Conservation (phyloP, 2,797 vertebrate species). For the Peromyscus attwateri region DNA sequence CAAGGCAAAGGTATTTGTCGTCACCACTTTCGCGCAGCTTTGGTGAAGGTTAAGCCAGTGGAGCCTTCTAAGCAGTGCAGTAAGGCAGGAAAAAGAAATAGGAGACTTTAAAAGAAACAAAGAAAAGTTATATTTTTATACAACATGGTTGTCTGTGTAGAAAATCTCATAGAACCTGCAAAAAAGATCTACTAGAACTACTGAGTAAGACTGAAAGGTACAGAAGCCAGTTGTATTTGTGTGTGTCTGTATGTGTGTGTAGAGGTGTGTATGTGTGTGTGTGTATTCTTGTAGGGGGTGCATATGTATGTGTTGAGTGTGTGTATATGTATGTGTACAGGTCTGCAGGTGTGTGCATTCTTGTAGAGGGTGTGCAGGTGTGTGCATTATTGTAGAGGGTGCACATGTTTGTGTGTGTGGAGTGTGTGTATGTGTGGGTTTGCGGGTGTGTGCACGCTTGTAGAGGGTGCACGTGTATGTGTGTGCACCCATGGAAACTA, state of each 20-base stretch:
- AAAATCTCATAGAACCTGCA: background rate
- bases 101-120: conserved; percentile 32
- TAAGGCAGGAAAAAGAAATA: conserved; percentile 5
- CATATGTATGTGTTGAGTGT: background rate
- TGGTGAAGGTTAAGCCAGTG: background rate
- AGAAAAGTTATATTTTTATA: background rate
- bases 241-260: background rate
- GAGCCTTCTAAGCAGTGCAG: background rate
- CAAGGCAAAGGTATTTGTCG: background rate
- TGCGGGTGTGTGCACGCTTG: too few species aligned
- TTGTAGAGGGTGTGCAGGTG: background rate
- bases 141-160: background rate
- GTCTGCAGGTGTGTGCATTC: too few species aligned
- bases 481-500: background rate
- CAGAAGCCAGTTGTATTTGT: background rate
- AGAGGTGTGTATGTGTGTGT: background rate
- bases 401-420: background rate
- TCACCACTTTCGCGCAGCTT: background rate
- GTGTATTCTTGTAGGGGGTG: background rate
- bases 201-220: background rate
- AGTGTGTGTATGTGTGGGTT: too few species aligned
- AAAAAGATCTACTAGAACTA: background rate
- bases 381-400: background rate
- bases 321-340: too few species aligned
- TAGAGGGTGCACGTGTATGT: background rate